These are phyloP conservation scores for Cheilosia soror DNA, from an alignment of 2,888 invertebrate species.

Conservation along the genomic window DNA sequence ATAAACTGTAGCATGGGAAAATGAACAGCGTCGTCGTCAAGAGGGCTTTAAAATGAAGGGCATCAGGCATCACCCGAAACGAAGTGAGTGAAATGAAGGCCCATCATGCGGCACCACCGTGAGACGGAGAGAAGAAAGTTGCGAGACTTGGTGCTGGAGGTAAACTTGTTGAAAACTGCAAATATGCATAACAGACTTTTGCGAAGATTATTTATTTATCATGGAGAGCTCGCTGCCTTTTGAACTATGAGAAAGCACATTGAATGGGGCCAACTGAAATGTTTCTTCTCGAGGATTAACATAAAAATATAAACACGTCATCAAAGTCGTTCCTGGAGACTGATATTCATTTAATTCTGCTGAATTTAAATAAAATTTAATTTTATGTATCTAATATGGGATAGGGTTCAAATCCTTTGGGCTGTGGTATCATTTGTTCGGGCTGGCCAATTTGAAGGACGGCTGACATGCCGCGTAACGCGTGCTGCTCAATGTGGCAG, in stretches of 20 bases:
- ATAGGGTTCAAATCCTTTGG: constrained; percentile 14
- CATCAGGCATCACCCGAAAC: constrained; percentile 8
- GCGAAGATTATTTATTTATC: constrained; percentile 58
- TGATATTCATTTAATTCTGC: constrained; percentile 11
- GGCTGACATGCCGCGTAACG: constrained; percentile 79
- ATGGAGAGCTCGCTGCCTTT: background rate
- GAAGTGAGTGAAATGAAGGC: constrained; percentile 31
- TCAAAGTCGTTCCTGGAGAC: background rate
- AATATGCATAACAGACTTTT: constrained; percentile 60
- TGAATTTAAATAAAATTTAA: background rate
- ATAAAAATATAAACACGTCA: constrained; percentile 12
- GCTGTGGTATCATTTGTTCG: constrained; percentile 79
- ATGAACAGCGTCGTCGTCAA: constrained; percentile 10
- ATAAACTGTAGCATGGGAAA: constrained; percentile 29
- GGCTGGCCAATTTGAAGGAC: constrained; percentile 80
- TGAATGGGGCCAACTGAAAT: background rate
- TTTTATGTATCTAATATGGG: background rate
- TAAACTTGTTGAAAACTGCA: constrained; percentile 66
- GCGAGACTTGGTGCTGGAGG: background rate
- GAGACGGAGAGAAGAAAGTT: constrained; percentile 37
- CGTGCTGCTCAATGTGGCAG: constrained; percentile 80
- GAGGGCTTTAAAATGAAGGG: background rate
- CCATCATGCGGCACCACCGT: constrained; percentile 15
- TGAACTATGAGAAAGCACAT: background rate
- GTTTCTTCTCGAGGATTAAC: constrained; percentile 18